Evolutionary conservation across 2,888 invertebrate genomes (phyloP), one percentile per base, ranked within the genome.

Genomic region (Diaphora mendica): DNA sequence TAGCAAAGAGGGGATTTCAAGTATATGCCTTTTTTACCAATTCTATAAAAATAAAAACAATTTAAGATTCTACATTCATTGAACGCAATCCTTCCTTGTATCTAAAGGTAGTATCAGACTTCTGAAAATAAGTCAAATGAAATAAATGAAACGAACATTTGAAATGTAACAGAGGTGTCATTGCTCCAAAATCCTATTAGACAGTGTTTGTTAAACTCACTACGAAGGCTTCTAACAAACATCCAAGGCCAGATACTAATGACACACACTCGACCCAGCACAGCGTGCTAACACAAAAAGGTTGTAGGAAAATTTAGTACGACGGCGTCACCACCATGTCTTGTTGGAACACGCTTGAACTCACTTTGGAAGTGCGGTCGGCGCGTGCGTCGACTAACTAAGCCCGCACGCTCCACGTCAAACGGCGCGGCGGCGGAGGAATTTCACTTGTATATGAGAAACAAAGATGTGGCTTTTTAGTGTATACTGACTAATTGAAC

Each of bases 391-490:
- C 73, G 74, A 80, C 88, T 90, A 90, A 90, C 86, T 83, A 84
- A 86, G 83, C 78, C 82, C 79, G 85, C 90, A 90, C 87, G 88
- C 85, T 84, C 80, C 81, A 81, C 87, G 88, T 87, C 89, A 88
- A 90, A 83, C 81, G 83, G 75, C 84, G 77, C 80, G 84, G 91
- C 81, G 83, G 75, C 84, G 77, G 80, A 84, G 91, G 92, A 91
- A 93, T 93, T 92, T 92, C 91, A 90, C 90, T 87, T 73, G 86
- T 85, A 88, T 83, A 88, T 85, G 91, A 89, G 89, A 91, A 92
- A 90, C 89, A 91, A 88, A 89, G 90, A 86, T 86, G 84, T 83
- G 80, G 83, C 76, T 82, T 85, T 88, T 92, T 92, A 93, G 92
- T 89, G 84, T 82, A 82, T 77, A 81, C 75, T 84, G 82, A 86